Conservation (phyloP, 2,797 vertebrate genomes). For the Tiaroga cobitis region DNA sequence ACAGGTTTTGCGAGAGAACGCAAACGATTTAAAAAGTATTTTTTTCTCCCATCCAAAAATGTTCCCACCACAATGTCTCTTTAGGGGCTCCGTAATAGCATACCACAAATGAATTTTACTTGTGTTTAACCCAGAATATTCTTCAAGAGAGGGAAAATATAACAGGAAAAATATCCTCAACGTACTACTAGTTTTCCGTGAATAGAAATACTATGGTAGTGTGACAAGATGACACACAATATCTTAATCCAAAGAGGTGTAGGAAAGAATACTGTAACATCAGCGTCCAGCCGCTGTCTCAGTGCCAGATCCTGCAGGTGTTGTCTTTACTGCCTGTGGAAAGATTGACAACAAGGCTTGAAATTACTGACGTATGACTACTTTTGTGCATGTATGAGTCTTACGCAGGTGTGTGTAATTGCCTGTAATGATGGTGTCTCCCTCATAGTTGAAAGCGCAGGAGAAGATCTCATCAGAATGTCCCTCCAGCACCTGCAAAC, state of each 20-base stretch:
- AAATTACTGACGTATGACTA: conserved; percentile 5
- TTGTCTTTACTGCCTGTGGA: conserved; percentile 93
- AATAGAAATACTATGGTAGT: neutral
- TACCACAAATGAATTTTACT: neutral
- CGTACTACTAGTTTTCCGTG: neutral
- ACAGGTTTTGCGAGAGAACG: too few species aligned
- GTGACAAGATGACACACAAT: neutral
- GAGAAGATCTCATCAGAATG: conserved; percentile 95
- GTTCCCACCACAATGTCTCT: too few species aligned
- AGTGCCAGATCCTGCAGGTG: conserved; percentile 93
- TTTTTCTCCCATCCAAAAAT: too few species aligned
- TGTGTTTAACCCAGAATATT: neutral
- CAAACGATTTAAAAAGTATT: too few species aligned
- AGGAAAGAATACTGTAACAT: conserved; percentile 18
- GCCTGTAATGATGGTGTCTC: conserved; percentile 95
- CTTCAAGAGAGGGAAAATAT: neutral
- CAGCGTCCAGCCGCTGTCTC: conserved; percentile 56
- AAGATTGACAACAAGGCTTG: conserved; percentile 50
- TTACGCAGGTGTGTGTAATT: conserved; percentile 48
- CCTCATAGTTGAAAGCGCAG: conserved; percentile 93
- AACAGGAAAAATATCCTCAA: neutral
- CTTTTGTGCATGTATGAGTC: conserved; percentile 7
- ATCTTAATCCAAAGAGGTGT: neutral
- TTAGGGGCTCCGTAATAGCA: neutral
- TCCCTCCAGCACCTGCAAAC: conserved; percentile 88